Conservation (phyloP, 2,888 invertebrate genomes). For the Electrophaes corylata region DNA sequence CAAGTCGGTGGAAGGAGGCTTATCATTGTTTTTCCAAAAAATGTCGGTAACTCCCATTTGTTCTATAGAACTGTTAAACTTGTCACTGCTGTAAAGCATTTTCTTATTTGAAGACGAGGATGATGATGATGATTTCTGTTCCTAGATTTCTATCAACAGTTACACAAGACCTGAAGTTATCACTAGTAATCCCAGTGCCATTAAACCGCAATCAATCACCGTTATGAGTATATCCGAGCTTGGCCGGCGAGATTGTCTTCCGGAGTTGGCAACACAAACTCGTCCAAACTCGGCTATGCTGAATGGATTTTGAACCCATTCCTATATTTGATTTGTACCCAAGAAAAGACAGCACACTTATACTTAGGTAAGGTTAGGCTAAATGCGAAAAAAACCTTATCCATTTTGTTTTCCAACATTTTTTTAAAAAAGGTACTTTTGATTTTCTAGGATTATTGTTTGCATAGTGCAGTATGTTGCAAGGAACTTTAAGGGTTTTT, state of each 20-base stretch:
- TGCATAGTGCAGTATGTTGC: conserved; percentile 33
- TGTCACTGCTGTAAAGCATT: too few relatives aligned
- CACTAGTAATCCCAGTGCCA: conserved; percentile 6
- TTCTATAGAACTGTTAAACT: too few relatives aligned
- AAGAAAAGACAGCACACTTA: too few relatives aligned
- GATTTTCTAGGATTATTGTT: conserved; percentile 32
- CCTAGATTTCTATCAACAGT: not conserved
- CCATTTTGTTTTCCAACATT: too few relatives aligned
- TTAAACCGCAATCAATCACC: conserved; percentile 53
- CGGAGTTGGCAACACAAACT: conserved; percentile 46
- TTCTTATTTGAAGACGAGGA: too few relatives aligned
- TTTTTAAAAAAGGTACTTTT: not conserved
- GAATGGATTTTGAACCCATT: too few relatives aligned
- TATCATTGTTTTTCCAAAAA: too few relatives aligned
- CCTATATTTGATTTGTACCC: not conserved
- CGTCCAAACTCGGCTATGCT: conserved; percentile 41
- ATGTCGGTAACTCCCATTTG: too few relatives aligned
- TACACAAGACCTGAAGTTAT: not conserved
- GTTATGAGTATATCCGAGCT: conserved; percentile 49
- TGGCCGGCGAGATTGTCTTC: conserved; percentile 46
- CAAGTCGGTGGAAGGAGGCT: too few relatives aligned
- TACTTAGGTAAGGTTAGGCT: too few relatives aligned
- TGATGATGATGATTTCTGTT: too few relatives aligned
- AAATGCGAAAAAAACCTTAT: too few relatives aligned
- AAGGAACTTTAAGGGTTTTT: conserved; percentile 47